These are phyloP conservation scores for Harpagoxenus sublaevis DNA, from an alignment of 2,888 invertebrate species.

Conservation along the genomic window DNA sequence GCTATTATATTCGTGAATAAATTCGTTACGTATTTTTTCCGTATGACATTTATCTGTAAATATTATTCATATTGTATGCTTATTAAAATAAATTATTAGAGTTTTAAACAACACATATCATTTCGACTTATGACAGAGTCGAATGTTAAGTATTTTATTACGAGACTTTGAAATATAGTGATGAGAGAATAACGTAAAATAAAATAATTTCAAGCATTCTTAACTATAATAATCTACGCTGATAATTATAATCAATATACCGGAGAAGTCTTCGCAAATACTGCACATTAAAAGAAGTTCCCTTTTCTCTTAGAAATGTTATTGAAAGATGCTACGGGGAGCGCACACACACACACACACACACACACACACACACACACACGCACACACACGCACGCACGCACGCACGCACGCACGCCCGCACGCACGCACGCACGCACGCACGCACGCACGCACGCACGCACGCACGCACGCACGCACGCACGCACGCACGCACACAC, in stretches of 20 bases:
- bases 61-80: background rate
- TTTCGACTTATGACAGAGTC: background rate
- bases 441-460: no score
- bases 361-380: no score
- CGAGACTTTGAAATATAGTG: background rate
- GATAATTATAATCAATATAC: background rate
- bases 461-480: no score
- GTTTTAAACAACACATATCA: background rate
- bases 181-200: background rate
- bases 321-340: constrained; percentile 4
- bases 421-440: no score
- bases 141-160: constrained; percentile 1
- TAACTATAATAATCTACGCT: background rate
- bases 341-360: no score
- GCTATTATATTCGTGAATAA: background rate
- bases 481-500: no score
- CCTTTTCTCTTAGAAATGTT: background rate
- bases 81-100: background rate
- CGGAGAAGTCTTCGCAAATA: background rate
- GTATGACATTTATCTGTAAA: background rate
- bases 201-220: background rate
- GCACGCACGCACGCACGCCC: no score
- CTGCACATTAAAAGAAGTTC: background rate
- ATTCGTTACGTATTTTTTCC: background rate
- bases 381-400: no score